Percentiles rank a stretch among this genome's conserved stretches.
Conservation (phyloP, 37 sponge, comb jelly and placozoan species). For the Corticium candelabrum region DNA sequence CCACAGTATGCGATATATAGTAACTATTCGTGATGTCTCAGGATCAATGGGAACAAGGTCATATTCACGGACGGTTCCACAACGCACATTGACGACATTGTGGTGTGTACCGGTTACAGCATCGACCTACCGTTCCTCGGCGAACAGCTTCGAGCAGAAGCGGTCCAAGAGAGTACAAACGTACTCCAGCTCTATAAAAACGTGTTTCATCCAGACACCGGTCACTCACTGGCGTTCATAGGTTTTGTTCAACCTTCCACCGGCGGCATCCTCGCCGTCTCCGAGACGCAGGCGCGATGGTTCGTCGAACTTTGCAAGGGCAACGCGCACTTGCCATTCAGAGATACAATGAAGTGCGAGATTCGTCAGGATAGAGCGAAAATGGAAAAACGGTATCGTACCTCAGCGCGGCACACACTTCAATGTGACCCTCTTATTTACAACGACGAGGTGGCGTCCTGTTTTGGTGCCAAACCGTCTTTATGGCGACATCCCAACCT, state of each 20-base stretch:
- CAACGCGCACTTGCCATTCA: conserved; percentile 8
- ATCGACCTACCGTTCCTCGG: conserved; percentile 28
- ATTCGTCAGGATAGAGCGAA: not conserved
- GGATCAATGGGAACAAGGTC: conserved; percentile 31
- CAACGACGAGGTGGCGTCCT: not conserved
- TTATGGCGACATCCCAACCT: not conserved
- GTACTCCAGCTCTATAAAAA: conserved; percentile 60
- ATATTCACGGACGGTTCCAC: not conserved
- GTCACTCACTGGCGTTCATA: conserved; percentile 66
- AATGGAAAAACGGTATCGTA: not conserved
- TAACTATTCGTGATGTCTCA: too few species aligned
- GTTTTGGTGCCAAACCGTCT: not conserved
- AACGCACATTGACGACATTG: not conserved
- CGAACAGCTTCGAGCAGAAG: not conserved
- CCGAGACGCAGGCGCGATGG: conserved; percentile 83
- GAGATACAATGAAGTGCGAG: not conserved
- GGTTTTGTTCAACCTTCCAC: conserved; percentile 73
- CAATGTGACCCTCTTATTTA: not conserved
- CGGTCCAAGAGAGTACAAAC: conserved; percentile 23
- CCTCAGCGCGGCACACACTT: not conserved
- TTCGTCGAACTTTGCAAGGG: conserved; percentile 55
- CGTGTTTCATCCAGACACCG: conserved; percentile 53
- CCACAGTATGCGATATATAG: too few species aligned
- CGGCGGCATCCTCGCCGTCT: conserved; percentile 58
- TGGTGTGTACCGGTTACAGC: conserved; percentile 21